Base-by-base conservation (phyloP, 2,113 vertebrate genomes). In the Cervus canadensis region DNA sequence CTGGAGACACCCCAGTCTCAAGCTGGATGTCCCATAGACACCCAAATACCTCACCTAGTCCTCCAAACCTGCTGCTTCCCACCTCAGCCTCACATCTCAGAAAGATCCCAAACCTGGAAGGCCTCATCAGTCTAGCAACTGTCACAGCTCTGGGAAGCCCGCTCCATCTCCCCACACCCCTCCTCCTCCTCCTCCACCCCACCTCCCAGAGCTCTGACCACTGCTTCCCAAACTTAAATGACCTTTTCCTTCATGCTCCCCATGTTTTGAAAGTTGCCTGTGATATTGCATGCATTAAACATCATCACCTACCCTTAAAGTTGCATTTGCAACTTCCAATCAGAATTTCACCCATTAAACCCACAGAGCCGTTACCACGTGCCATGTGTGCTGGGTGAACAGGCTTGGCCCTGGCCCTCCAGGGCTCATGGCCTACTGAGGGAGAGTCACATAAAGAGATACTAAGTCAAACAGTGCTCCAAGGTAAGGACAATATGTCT, bases 321-420 rank as follows among this genome's bases (percentile, higher is more conserved):
- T 36, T 88, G 57, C 78, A 54, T 17, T 54, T 40, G 45, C 13
- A 94, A 59, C 2, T 92, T 56, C 33, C 26, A 71, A 7, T 60
- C 50, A 79, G 25, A 82, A 52, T 54, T 67, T 71, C 84, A 89
- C 15, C 84, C 64, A 67, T 36, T 71, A 45, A 85, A 15, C 9
- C 13, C 21, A 13, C 64, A 48, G 88, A 79, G 89, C n/a, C 9
- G 12, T 23, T 30, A 33, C 54, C 21, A 7, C 0, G 0, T 15
- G 48, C 15, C 5, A 3, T 43, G n/a, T 5, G 19, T 40, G 71
- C 52, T 23, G 7, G 56, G 56, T 7, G 8, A 78, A 17, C 4
- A 26, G 40, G 13, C 45, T 45, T 0, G 0, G 7, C 2, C 33
- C 59, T 14, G 19, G n/a, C 5, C 59, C 50, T 36, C 57, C 43